phyloP scores from a whole-genome alignment of 1,140 invertebrate species.

The Papilio xuthus region DNA sequence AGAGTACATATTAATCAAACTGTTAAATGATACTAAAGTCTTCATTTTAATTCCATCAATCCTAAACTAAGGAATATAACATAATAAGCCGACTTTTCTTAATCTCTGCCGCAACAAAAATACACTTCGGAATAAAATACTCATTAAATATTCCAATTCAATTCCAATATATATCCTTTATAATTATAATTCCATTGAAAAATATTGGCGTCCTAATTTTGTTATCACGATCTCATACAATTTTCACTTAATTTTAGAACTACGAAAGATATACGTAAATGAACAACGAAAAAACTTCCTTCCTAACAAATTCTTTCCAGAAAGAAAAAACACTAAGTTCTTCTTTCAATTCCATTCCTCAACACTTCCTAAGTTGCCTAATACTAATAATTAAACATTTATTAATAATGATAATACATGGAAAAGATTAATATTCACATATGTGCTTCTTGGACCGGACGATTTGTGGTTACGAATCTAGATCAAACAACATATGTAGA shows the following conservation, averaged over 20 bases:
- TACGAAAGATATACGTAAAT: neutral
- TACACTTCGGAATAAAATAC: neutral
- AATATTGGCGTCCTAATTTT: neutral
- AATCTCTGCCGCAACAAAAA: neutral
- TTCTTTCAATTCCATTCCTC: neutral
- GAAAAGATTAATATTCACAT: neutral
- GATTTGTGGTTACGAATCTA: neutral
- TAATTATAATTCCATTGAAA: slow-evolving; percentile 3
- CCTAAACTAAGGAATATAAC: neutral
- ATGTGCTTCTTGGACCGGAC: slow-evolving; percentile 6
- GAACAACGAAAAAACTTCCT: neutral
- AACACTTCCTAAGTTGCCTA: neutral
- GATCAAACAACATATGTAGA: neutral
- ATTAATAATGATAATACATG: neutral
- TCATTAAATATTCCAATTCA: neutral
- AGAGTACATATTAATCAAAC: neutral
- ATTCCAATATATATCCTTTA: neutral
- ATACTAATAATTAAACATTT: neutral
- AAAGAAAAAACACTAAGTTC: neutral
- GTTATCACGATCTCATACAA: neutral
- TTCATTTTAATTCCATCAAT: neutral
- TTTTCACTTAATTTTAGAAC: neutral
- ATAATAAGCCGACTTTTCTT: neutral
- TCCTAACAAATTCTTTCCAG: neutral
- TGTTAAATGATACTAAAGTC: neutral